Evolutionary conservation across 2,888 invertebrate species (phyloP).

Genomic region (Drosophila neonasuta): DNA sequence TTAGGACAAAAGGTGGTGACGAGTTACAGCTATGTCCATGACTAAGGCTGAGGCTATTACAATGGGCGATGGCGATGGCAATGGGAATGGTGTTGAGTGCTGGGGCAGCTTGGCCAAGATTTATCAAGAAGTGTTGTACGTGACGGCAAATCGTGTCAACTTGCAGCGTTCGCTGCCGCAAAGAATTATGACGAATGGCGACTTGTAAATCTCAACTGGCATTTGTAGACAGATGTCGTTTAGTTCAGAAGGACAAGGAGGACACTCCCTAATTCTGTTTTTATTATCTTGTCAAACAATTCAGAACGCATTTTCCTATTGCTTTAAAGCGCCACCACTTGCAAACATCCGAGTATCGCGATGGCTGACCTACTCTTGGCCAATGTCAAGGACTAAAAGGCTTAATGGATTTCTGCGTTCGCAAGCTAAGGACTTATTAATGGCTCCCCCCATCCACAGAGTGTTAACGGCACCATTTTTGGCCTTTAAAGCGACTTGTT

Average conservation of each 20-base stretch:
- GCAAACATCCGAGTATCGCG: not conserved
- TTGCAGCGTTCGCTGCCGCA: conserved; percentile 29
- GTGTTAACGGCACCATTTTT: conserved; percentile 35
- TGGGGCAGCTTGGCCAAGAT: conserved; percentile 60
- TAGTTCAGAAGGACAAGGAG: conserved; percentile 1
- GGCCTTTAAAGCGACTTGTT: conserved; percentile 30
- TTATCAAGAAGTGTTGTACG: conserved; percentile 69
- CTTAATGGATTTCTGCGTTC: conserved; percentile 31
- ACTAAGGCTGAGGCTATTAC: conserved; percentile 11
- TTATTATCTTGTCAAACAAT: conserved; percentile 42
- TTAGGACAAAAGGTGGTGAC: conserved; percentile 59
- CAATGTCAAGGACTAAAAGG: conserved; percentile 18
- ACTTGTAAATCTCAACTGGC: conserved; percentile 65
- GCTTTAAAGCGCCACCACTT: conserved; percentile 17
- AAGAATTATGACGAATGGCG: conserved; percentile 67
- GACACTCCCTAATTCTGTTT: conserved; percentile 28
- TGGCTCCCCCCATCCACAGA: conserved; percentile 21
- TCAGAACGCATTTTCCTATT: conserved; percentile 17
- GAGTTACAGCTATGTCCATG: conserved; percentile 20
- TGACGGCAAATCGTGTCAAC: conserved; percentile 72
- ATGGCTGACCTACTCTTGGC: conserved; percentile 4
- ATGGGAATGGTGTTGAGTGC: conserved; percentile 52
- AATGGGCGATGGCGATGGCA: not conserved
- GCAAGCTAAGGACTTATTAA: conserved; percentile 35
- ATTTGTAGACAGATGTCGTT: conserved; percentile 47